Percentiles rank a stretch among this genome's conserved stretches.
phyloP scores from a whole-genome alignment of 2,113 vertebrate genomes.

The Edolisoma coerulescens region DNA sequence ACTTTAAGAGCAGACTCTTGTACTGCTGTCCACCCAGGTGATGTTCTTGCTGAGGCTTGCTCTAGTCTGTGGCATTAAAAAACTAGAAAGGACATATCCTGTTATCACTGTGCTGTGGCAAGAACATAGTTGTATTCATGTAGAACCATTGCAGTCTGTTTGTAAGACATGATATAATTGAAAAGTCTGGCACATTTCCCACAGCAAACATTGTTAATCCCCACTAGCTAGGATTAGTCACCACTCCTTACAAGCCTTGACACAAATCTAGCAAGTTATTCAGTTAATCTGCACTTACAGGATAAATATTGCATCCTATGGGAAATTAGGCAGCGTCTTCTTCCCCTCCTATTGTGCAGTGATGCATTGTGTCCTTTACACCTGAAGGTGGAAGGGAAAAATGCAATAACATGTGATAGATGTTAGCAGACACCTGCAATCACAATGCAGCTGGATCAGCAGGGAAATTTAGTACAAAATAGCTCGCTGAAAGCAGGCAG shows the following conservation, averaged over 20 bases:
- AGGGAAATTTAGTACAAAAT: not conserved
- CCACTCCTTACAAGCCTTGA: constrained; percentile 57
- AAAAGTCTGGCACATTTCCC: constrained; percentile 58
- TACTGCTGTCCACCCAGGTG: not conserved
- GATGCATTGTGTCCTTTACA: not conserved
- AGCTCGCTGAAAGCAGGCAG: not conserved
- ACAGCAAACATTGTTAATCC: constrained; percentile 61
- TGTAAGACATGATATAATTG: constrained; percentile 52
- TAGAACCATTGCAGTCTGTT: not conserved
- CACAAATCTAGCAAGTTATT: constrained; percentile 64
- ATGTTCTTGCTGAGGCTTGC: not conserved
- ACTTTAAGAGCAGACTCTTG: not conserved
- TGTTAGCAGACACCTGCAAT: constrained; percentile 8
- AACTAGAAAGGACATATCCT: not conserved
- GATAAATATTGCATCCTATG: constrained; percentile 59
- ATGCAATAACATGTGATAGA: constrained; percentile 8
- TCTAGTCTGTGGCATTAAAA: not conserved
- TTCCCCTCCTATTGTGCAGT: not conserved
- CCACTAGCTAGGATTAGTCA: constrained; percentile 66
- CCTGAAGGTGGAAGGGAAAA: constrained; percentile 1
- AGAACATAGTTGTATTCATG: not conserved
- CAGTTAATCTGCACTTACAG: constrained; percentile 49
- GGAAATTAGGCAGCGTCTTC: constrained; percentile 28
- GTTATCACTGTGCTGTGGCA: not conserved
- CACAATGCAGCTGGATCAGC: constrained; percentile 3